A percentile compares a stretch with the other conserved stretches of the same genome.
These are phyloP conservation scores for Andrena minutula DNA, from an alignment of 2,888 invertebrate genomes.

Conservation along the genomic window DNA sequence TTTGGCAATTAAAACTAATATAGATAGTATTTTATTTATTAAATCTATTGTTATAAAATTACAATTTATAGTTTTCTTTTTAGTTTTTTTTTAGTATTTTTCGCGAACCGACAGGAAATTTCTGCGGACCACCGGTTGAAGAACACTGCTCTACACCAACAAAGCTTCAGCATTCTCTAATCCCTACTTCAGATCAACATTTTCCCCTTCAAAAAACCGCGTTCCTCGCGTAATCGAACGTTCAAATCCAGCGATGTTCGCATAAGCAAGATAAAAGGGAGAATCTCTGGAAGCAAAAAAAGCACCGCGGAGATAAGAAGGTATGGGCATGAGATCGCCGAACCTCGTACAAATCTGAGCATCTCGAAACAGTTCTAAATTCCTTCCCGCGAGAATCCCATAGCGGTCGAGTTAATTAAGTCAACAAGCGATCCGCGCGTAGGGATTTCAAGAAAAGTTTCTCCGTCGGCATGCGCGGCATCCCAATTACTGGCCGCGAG, in stretches of 20 bases:
- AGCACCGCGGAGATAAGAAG: not conserved
- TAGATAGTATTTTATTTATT: too few species aligned
- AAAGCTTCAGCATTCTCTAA: not conserved
- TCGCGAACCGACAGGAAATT: too few species aligned
- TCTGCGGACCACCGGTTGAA: too few species aligned
- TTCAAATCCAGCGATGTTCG: not conserved
- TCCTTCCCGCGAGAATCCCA: slow-evolving; percentile 34
- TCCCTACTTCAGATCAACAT: not conserved
- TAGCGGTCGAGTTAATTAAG: slow-evolving; percentile 36
- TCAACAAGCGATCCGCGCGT: not conserved
- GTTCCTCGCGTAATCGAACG: not conserved
- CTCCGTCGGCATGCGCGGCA: slow-evolving; percentile 29
- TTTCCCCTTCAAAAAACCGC: not conserved
- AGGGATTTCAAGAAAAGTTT: slow-evolving; percentile 14
- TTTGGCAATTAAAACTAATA: too few species aligned
- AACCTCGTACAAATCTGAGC: not conserved
- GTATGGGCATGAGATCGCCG: not conserved
- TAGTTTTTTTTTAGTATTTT: too few species aligned
- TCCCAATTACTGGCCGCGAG: slow-evolving; percentile 21
- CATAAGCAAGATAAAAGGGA: not conserved
- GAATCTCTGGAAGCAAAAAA: not conserved
- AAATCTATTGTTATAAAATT: too few species aligned
- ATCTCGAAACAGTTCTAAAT: slow-evolving; percentile 33
- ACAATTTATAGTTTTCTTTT: too few species aligned
- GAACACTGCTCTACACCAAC: not conserved